Percentiles rank a stretch among this genome's conserved stretches.
Evolutionary conservation across 2,888 invertebrate genomes (phyloP).

Genomic region (Molorchus minor): DNA sequence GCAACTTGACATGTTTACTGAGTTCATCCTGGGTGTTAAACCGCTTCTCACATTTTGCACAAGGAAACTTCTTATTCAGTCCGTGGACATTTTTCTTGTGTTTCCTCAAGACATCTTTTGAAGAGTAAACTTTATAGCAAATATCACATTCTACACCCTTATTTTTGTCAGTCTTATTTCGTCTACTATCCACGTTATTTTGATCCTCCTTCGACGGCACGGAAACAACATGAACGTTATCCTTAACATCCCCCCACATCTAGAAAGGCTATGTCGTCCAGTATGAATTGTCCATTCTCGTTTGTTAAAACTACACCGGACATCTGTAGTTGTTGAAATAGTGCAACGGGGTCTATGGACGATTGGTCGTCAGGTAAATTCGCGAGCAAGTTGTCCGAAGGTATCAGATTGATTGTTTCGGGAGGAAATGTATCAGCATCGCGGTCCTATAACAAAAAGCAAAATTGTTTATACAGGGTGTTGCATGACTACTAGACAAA

Average conservation of each 20-base stretch:
- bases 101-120: slow-evolving; percentile 56
- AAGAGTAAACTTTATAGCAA: slow-evolving; percentile 55
- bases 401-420: slow-evolving; percentile 22
- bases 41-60: slow-evolving; percentile 67
- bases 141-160: slow-evolving; percentile 53
- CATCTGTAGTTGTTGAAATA: slow-evolving; percentile 39
- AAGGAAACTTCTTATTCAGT: slow-evolving; percentile 68
- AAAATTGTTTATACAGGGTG: neutral
- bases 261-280: slow-evolving; percentile 42
- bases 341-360: slow-evolving; percentile 32
- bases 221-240: slow-evolving; percentile 26
- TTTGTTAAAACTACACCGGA: slow-evolving; percentile 32
- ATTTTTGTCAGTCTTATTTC: slow-evolving; percentile 27
- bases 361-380: slow-evolving; percentile 25
- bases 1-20: slow-evolving; percentile 68
- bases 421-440: slow-evolving; percentile 8
- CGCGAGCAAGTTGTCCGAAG: slow-evolving; percentile 25
- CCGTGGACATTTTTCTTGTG: slow-evolving; percentile 64
- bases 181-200: slow-evolving; percentile 12
- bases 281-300: slow-evolving; percentile 21
- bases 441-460: neutral
- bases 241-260: slow-evolving; percentile 30
- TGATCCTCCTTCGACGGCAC: slow-evolving; percentile 21
- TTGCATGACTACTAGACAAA: no score
- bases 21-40: slow-evolving; percentile 69